Base-by-base conservation (phyloP, 2,113 vertebrate species). In the Myotis brandtii region DNA sequence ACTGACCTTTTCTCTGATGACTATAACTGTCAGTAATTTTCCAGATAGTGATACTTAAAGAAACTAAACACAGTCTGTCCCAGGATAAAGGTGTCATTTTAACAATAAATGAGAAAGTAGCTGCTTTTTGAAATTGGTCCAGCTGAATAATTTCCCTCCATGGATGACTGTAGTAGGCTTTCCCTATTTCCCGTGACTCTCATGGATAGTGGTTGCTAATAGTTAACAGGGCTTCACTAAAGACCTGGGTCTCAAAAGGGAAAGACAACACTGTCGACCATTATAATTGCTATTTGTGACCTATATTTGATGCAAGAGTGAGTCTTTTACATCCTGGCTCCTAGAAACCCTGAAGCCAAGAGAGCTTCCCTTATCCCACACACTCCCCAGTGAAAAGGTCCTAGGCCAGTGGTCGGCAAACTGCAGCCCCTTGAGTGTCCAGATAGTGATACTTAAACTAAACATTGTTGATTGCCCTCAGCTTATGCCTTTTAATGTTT, bases 1-100 rank as follows among this genome's bases (percentile, higher is more conserved):
- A n/a, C n/a, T 92, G 88, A 90, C 72, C 81, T 93, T 97, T 92
- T 90, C 93, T 86, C 18, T 96, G 59, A 93, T 94, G 92, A 93
- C 73, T 84, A 87, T 81, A 90, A 85, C 80, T 94, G 72, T 92
- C 94, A 94, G 46, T 43, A 89, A 89, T 94, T 96, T 90, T 27
- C n/a, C 90, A 73, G 9, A 54, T 9, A 66, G 88, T 3, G 52
- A 37, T 84, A 92, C 30, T 95, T 95, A 40, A 92, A 87, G 84
- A 93, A 97, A 95, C 92, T 84, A 95, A 95, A 95, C 88, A 90
- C 18, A 56, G 54, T 94, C n/a, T 84, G 43, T 92, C 40, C 62
- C 8, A 87, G 37, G 64, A 81, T 86, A 92, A 95, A 59, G 25
- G n/a, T 93, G 81, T 84, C 81, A 95, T 92, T 96, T 90, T 80